These are phyloP conservation scores for Charina bottae DNA, from an alignment of 2,113 vertebrate genomes.

Conservation along the genomic window DNA sequence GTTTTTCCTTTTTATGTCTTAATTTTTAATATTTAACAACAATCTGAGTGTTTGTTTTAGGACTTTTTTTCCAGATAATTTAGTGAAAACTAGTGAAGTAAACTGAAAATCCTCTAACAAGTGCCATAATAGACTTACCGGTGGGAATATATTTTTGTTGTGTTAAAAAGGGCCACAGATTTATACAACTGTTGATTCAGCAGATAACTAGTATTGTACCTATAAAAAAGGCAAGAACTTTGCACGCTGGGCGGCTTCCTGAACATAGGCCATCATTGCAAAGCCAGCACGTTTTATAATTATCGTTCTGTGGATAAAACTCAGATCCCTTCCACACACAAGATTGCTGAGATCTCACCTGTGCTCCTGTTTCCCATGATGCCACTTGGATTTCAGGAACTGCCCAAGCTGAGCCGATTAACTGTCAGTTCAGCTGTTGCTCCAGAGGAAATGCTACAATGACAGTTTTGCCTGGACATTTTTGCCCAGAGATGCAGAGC, in stretches of 20 bases:
- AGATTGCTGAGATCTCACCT: neutral
- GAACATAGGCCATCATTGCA: neutral
- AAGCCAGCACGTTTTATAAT: neutral
- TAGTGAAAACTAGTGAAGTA: neutral
- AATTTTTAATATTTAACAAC: neutral
- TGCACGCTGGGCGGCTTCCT: neutral
- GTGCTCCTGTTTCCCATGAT: neutral
- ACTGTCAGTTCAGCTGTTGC: neutral
- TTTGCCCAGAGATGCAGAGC: neutral
- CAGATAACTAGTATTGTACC: neutral
- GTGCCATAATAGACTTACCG: neutral
- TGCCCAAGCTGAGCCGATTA: neutral
- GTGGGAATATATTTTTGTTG: neutral
- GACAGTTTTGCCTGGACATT: neutral
- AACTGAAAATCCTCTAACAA: slow-evolving; percentile 27
- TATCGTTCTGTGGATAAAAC: neutral
- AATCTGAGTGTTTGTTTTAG: neutral
- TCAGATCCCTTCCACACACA: neutral
- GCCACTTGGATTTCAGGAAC: neutral
- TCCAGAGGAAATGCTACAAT: neutral
- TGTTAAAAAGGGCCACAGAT: neutral
- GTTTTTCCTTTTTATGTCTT: slow-evolving; percentile 4
- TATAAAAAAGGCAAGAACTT: neutral
- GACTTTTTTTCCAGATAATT: neutral
- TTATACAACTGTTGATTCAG: slow-evolving; percentile 2